A percentile compares a stretch with the other conserved stretches of the same genome.
Evolutionary conservation across 1,140 invertebrate species (phyloP).

Genomic region (Tribolium madens): DNA sequence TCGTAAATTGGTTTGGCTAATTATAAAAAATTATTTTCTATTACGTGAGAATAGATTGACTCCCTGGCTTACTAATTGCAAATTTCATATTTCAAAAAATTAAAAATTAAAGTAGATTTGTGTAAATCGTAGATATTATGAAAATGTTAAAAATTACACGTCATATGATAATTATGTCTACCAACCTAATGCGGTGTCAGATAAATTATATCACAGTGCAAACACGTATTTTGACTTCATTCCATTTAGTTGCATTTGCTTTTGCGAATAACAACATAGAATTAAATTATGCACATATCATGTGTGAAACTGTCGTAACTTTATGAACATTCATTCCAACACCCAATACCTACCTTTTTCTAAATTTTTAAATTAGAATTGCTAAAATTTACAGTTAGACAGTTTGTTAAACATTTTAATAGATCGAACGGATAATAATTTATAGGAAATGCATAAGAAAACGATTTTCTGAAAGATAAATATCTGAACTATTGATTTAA

Average conservation of each 20-base stretch:
- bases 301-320: background rate
- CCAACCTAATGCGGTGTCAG: background rate
- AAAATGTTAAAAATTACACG: background rate
- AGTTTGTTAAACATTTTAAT: background rate
- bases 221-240: background rate
- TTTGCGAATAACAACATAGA: background rate
- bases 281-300: background rate
- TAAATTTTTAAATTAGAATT: background rate
- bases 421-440: background rate
- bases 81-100: background rate
- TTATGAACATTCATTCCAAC: background rate
- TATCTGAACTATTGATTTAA: slow-evolving; percentile 7
- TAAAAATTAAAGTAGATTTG: too few relatives aligned
- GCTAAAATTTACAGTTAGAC: background rate
- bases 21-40: background rate
- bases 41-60: background rate
- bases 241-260: background rate
- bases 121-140: background rate
- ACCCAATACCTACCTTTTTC: background rate
- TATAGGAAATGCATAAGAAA: slow-evolving; percentile 7
- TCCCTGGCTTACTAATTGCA: background rate
- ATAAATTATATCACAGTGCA: background rate
- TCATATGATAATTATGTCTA: background rate
- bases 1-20: background rate
- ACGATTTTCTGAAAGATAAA: slow-evolving; percentile 3